These are phyloP conservation scores for Chromobotia macracanthus DNA, from an alignment of 2,797 vertebrate genomes.

Conservation along the genomic window DNA sequence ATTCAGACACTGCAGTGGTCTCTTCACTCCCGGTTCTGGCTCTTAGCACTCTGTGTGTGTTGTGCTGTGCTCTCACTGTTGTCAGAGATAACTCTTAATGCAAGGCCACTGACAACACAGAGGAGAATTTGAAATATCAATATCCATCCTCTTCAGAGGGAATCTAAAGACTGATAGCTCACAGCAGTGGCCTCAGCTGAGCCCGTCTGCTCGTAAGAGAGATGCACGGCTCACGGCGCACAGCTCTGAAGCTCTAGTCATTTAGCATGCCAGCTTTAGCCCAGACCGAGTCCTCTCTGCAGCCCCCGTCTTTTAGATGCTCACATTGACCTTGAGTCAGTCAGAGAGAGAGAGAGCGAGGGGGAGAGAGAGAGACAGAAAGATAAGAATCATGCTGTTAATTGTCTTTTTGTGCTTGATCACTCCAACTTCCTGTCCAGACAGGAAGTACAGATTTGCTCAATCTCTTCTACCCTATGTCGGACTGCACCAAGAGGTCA, in stretches of 20 bases:
- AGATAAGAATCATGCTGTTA: neutral
- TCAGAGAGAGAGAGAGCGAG: slow-evolving; percentile 22
- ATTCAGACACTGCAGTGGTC: slow-evolving; percentile 6
- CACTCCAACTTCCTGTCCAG: neutral
- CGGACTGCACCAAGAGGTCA: no score
- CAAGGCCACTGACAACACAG: slow-evolving; percentile 40
- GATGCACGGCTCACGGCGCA: slow-evolving; percentile 40
- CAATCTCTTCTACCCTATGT: no score
- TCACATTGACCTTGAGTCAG: slow-evolving; percentile 45
- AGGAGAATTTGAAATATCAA: slow-evolving; percentile 48
- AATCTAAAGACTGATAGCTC: slow-evolving; percentile 50
- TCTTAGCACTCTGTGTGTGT: slow-evolving; percentile 37
- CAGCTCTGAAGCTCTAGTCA: slow-evolving; percentile 43
- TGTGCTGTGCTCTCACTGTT: slow-evolving; percentile 26
- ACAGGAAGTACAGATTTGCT: neutral
- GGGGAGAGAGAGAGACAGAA: neutral
- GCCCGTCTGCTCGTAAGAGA: slow-evolving; percentile 36
- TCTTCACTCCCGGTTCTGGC: slow-evolving; percentile 11
- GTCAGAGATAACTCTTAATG: slow-evolving; percentile 43
- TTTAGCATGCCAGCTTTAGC: slow-evolving; percentile 48
- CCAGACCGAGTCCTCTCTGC: slow-evolving; percentile 24
- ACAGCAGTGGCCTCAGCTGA: slow-evolving; percentile 51
- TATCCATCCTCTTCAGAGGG: slow-evolving; percentile 43
- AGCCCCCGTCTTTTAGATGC: slow-evolving; percentile 32
- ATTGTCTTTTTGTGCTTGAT: neutral